Evolutionary conservation across 1,140 invertebrate genomes (phyloP).

Genomic region (Tachypleus tridentatus): DNA sequence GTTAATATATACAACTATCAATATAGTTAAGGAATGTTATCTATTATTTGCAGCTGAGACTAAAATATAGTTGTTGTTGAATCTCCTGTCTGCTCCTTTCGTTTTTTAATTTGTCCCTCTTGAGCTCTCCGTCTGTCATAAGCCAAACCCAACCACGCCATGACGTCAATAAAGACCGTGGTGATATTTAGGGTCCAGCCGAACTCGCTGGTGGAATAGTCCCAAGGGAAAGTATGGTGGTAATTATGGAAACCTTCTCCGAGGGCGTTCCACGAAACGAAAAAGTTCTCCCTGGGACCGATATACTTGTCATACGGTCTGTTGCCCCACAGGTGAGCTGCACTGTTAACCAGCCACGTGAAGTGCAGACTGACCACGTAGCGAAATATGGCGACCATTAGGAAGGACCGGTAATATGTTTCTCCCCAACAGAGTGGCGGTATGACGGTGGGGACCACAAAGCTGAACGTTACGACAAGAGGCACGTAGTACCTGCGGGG

Average conservation of each 20-base stretch:
- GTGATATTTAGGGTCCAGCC: slow-evolving; percentile 39
- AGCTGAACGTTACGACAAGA: slow-evolving; percentile 66
- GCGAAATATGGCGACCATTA: slow-evolving; percentile 57
- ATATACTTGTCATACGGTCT: slow-evolving; percentile 71
- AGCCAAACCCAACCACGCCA: slow-evolving; percentile 37
- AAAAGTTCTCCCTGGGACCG: slow-evolving; percentile 38
- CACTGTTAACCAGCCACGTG: slow-evolving; percentile 93
- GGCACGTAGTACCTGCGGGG: slow-evolving; percentile 50
- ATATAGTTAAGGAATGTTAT: too few relatives aligned
- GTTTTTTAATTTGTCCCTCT: too few relatives aligned
- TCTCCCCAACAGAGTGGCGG: slow-evolving; percentile 78
- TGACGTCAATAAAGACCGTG: slow-evolving; percentile 40
- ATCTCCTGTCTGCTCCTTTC: too few relatives aligned
- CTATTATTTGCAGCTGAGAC: too few relatives aligned
- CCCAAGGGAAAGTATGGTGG: slow-evolving; percentile 44
- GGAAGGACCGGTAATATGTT: slow-evolving; percentile 59
- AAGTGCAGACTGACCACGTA: slow-evolving; percentile 75
- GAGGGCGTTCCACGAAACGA: slow-evolving; percentile 36
- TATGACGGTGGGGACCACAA: slow-evolving; percentile 68
- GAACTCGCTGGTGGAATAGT: slow-evolving; percentile 39
- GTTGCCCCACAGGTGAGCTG: slow-evolving; percentile 81
- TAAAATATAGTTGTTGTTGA: too few relatives aligned
- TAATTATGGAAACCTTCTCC: slow-evolving; percentile 46
- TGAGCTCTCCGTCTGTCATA: slow-evolving; percentile 28
- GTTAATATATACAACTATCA: too few relatives aligned